Evolutionary conservation across 2,888 invertebrate species (phyloP).

Genomic region (Drosophila anomalipes): DNA sequence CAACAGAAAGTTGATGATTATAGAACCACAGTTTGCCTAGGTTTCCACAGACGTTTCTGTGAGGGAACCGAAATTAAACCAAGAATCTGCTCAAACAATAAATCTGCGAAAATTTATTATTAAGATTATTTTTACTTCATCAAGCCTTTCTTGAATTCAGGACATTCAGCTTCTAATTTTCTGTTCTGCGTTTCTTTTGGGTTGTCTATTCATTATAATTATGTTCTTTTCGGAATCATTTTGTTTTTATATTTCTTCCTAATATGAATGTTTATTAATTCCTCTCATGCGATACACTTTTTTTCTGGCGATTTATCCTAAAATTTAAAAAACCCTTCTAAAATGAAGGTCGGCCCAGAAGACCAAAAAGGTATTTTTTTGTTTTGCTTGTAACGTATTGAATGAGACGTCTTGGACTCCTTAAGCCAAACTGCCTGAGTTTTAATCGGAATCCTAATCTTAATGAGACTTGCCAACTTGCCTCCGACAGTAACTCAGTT

Average conservation of each 20-base stretch:
- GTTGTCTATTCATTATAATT: slow-evolving; percentile 13
- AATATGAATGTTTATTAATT: background rate
- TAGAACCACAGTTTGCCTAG: slow-evolving; percentile 4
- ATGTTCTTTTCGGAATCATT: slow-evolving; percentile 1
- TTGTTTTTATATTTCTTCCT: background rate
- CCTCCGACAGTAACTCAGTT: background rate
- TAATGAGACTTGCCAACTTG: background rate
- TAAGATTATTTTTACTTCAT: background rate
- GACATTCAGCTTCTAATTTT: background rate
- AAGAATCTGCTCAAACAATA: slow-evolving; percentile 1
- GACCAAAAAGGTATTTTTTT: background rate
- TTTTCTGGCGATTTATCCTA: background rate
- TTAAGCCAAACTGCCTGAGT: background rate
- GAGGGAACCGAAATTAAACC: background rate
- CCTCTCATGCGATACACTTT: background rate
- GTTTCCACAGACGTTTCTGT: slow-evolving; percentile 5
- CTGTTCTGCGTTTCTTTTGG: background rate
- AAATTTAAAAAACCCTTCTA: background rate
- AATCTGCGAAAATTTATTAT: background rate
- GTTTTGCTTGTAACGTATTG: background rate
- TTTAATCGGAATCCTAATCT: background rate
- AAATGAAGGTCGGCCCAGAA: background rate
- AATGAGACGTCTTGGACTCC: background rate
- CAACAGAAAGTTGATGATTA: slow-evolving; percentile 53
- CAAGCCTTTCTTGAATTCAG: slow-evolving; percentile 3